Base-by-base conservation (phyloP, 2,797 vertebrate genomes). In the Brachyalestes nurse region DNA sequence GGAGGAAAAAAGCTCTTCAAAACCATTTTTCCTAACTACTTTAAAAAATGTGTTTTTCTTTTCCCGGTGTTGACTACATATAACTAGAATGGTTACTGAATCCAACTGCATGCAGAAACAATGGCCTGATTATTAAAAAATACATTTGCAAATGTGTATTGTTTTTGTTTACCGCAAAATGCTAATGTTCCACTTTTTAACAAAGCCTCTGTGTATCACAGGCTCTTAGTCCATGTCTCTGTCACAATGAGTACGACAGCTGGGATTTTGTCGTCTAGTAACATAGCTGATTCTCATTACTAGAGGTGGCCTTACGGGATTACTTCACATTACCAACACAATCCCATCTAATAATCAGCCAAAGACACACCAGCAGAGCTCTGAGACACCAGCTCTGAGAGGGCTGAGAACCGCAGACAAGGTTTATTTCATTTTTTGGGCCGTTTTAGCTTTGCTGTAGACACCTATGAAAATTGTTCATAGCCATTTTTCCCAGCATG, bases 251-350 rank as follows among this genome's bases (percentile, higher is more conserved):
- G 66, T 61, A 49, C 51, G 70, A 69, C 76, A 45, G 61, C 45
- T 73, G 70, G 64, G 64, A 82, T 78, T 49, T 78, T 74, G 71
- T 82, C 61, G 76, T 61, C 75, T 42, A 28, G 69, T 16, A 14
- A 71, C 60, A 65, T 75, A 80, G 70, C 64, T 72, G 28, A 74
- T 64, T 82, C 38, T 78, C 53, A 78, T 74, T 78, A 78, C 67
- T 45, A 28, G 40, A 74, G 81, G 42, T 25, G 16, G 58, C 42
- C 60, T 77, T 72, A 75, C 47, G 65, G 82, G 72, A 83, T 83
- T 79, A 80, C 72, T 72, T 76, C 61, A 83, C 66, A 83, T 80
- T 77, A 76, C 6, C 8, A 67, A 76, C 23, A 77, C 60, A 72
- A 72, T 80, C 75, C 58, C 66, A 83, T 40, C 51, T 77, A 72